Evolutionary conservation across 2,888 invertebrate genomes (phyloP).

Genomic region (Drosophila ochracea): DNA sequence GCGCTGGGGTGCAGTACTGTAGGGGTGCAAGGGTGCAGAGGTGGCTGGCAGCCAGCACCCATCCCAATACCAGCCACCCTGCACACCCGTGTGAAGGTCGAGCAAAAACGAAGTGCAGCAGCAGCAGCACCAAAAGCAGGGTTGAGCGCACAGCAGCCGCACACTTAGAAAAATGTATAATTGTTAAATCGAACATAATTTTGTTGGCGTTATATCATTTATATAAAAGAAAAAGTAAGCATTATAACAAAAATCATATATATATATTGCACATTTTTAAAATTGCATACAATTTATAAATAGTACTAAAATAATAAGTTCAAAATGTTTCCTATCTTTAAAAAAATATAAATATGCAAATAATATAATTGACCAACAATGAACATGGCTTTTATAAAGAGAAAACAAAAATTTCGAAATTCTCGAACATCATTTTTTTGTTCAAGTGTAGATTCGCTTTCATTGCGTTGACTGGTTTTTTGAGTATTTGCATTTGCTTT

Average conservation of each 20-base stretch:
- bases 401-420: background rate
- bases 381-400: background rate
- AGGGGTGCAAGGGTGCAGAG: constrained; percentile 4
- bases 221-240: no score
- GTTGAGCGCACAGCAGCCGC: constrained; percentile 11
- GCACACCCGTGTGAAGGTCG: constrained; percentile 64
- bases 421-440: background rate
- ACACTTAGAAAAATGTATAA: background rate
- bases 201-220: no score
- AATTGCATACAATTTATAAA: no score
- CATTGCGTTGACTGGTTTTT: constrained; percentile 57
- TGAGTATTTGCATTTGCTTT: constrained; percentile 76
- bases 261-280: no score
- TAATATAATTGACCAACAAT: background rate
- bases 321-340: no score
- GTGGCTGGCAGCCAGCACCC: constrained; percentile 27
- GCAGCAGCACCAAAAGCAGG: background rate
- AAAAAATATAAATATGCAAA: background rate
- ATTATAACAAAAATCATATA: no score
- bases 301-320: no score
- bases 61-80: constrained; percentile 30
- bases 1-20: background rate
- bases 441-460: constrained; percentile 39
- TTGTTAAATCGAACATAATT: background rate
- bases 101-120: constrained; percentile 49